Percentiles rank a stretch among this genome's conserved stretches.
These are phyloP conservation scores for Caranx ignobilis DNA, from an alignment of 2,113 vertebrate genomes.

Conservation along the genomic window DNA sequence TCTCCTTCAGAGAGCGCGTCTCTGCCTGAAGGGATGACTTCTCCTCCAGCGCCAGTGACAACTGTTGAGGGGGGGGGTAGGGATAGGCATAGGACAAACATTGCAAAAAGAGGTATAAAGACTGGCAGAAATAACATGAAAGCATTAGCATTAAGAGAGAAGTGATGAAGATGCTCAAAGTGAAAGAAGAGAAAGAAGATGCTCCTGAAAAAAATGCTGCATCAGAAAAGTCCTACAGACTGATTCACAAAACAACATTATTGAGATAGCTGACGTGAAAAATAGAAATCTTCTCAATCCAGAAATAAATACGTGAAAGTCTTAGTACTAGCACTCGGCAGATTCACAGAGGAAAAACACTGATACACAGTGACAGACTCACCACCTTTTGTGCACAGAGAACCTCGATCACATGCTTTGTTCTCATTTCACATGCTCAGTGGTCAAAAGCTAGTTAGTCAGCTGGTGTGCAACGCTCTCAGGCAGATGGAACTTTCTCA, in stretches of 20 bases:
- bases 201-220: background rate
- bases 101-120: background rate
- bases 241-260: background rate
- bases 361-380: background rate
- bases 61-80: conserved; percentile 54
- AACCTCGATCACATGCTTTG: conserved; percentile 49
- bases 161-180: background rate
- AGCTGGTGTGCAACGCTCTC: conserved; percentile 67
- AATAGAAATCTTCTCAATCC: background rate
- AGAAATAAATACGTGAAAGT: background rate
- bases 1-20: conserved; percentile 82
- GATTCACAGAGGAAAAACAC: background rate
- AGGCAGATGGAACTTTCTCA: conserved; percentile 54
- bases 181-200: background rate
- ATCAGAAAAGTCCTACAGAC: background rate
- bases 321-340: background rate
- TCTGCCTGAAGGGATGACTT: conserved; percentile 85
- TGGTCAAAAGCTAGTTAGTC: conserved; percentile 54
- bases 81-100: background rate
- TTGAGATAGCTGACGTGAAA: background rate
- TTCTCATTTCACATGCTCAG: conserved; percentile 62
- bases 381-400: conserved; percentile 20
- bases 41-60: conserved; percentile 87
- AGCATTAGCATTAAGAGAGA: background rate
- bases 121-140: background rate